Evolutionary conservation across 2,888 invertebrate species (phyloP).

Genomic region (Anoncus sp.): DNA sequence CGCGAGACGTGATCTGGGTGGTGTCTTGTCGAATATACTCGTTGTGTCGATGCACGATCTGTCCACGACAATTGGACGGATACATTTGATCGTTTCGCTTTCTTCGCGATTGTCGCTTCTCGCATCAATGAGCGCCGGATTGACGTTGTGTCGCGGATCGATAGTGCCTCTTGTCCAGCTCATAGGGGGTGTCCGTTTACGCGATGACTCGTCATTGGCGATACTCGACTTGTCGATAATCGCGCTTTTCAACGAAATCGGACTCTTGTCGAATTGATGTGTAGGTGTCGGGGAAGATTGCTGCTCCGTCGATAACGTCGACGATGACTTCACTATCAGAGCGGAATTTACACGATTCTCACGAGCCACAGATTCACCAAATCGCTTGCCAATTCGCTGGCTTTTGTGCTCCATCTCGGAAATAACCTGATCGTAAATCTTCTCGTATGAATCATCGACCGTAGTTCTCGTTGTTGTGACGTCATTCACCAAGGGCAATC

Average conservation of each 20-base stretch:
- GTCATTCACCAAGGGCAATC: slow-evolving; percentile 27
- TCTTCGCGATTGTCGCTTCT: slow-evolving; percentile 67
- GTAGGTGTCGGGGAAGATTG: slow-evolving; percentile 43
- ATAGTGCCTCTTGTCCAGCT: slow-evolving; percentile 60
- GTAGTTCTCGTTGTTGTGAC: slow-evolving; percentile 24
- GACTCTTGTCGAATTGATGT: slow-evolving; percentile 70
- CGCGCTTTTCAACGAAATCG: slow-evolving; percentile 77
- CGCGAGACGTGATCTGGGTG: slow-evolving; percentile 70
- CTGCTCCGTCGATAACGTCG: slow-evolving; percentile 44
- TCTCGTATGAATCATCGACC: slow-evolving; percentile 50
- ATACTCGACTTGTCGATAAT: slow-evolving; percentile 76
- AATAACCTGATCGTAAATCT: slow-evolving; percentile 50
- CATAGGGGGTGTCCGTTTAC: slow-evolving; percentile 66
- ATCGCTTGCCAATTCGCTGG: slow-evolving; percentile 43
- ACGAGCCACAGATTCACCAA: slow-evolving; percentile 39
- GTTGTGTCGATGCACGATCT: slow-evolving; percentile 80
- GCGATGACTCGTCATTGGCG: slow-evolving; percentile 30
- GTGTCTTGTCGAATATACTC: slow-evolving; percentile 79
- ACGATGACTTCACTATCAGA: slow-evolving; percentile 57
- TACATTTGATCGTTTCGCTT: slow-evolving; percentile 59
- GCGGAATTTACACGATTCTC: slow-evolving; percentile 64
- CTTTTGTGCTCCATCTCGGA: slow-evolving; percentile 44
- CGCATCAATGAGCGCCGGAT: slow-evolving; percentile 79
- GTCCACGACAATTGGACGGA: slow-evolving; percentile 75
- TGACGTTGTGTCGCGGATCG: slow-evolving; percentile 74